phyloP scores from a whole-genome alignment of 2,888 invertebrate species.

The Sylvicola cinctus region DNA sequence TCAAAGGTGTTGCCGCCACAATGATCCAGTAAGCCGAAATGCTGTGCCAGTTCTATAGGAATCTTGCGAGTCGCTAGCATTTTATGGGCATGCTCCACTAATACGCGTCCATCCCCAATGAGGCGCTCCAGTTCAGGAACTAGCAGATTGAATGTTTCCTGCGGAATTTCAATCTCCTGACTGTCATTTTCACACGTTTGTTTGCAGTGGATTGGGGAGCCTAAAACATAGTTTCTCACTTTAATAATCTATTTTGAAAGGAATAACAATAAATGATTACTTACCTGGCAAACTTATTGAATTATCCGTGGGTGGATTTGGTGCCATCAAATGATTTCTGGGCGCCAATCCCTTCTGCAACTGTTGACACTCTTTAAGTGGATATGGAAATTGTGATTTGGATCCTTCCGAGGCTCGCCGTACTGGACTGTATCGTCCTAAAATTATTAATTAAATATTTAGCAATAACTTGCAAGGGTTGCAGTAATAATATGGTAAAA shows the following conservation, averaged over 20 bases:
- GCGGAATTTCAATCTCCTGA: constrained; percentile 22
- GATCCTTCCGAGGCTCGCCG: constrained; percentile 63
- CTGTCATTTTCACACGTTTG: constrained; percentile 11
- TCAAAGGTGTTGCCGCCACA: constrained; percentile 23
- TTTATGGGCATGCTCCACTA: constrained; percentile 23
- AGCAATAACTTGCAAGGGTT: not conserved
- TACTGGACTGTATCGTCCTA: constrained; percentile 66
- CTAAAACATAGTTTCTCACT: constrained; percentile 16
- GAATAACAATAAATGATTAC: constrained; percentile 6
- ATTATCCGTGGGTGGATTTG: constrained; percentile 26
- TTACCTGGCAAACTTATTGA: constrained; percentile 27
- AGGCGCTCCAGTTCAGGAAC: constrained; percentile 24
- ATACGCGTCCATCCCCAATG: constrained; percentile 25
- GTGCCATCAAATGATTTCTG: constrained; percentile 24
- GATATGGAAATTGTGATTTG: constrained; percentile 33
- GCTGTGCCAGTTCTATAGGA: constrained; percentile 29
- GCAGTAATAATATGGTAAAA: too few species aligned
- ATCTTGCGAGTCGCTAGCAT: constrained; percentile 27
- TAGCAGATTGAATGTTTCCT: constrained; percentile 29
- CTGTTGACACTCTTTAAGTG: constrained; percentile 60
- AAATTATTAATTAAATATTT: not conserved
- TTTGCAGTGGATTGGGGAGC: constrained; percentile 39
- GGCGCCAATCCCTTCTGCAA: constrained; percentile 34
- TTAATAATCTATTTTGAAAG: not conserved
- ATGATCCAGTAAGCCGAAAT: constrained; percentile 32